Conservation (phyloP, 2,113 vertebrate genomes). For the Hippolais icterina region DNA sequence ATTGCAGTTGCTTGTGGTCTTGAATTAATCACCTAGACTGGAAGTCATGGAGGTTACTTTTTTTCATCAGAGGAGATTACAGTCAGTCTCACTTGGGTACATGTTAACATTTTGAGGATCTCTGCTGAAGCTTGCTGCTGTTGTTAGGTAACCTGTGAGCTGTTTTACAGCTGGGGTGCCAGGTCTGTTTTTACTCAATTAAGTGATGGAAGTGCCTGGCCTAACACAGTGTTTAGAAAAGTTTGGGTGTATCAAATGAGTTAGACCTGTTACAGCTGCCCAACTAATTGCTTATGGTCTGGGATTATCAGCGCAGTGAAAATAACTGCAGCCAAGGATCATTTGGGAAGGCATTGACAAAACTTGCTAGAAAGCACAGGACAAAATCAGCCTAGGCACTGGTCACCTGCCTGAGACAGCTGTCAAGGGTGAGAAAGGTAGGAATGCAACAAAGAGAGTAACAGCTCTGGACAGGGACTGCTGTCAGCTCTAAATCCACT, state of each 20-base stretch:
- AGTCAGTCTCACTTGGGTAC: background rate
- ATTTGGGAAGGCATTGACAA: background rate
- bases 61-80: background rate
- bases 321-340: background rate
- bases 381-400: background rate
- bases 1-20: background rate
- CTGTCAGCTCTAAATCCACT: background rate
- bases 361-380: background rate
- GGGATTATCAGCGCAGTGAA: background rate
- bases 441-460: background rate
- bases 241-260: background rate
- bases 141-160: background rate
- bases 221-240: background rate
- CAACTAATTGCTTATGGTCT: background rate
- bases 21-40: background rate
- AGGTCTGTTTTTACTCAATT: background rate
- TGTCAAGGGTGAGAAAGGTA: background rate
- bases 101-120: background rate
- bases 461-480: background rate
- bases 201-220: background rate
- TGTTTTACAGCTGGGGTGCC: background rate
- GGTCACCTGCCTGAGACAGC: background rate
- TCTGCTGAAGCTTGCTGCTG: slow-evolving; percentile 5
- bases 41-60: background rate
- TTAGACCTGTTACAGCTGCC: background rate